phyloP scores from a whole-genome alignment of 2,113 vertebrate genomes.

The Arvicanthis niloticus region DNA sequence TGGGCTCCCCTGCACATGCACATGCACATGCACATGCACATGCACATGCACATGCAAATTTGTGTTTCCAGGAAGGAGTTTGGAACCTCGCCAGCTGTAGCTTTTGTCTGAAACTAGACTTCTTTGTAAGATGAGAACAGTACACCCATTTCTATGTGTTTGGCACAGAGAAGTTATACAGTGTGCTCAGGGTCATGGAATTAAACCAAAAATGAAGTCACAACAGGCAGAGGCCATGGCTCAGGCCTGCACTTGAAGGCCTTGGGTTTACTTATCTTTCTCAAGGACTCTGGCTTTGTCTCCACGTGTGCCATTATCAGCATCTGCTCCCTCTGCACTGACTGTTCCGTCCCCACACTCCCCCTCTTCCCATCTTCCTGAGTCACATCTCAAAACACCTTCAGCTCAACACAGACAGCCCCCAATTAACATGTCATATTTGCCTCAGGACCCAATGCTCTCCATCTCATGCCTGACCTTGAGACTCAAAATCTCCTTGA shows the following conservation, averaged over 20 bases:
- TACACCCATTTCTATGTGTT: background rate
- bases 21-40: no score
- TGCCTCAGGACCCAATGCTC: background rate
- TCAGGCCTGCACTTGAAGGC: background rate
- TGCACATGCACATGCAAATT: background rate
- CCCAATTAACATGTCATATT: rapidly evolving
- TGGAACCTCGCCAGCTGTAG: background rate
- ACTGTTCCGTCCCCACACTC: background rate
- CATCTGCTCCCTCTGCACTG: background rate
- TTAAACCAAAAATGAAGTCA: background rate
- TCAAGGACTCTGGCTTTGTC: background rate
- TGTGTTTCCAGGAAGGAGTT: background rate
- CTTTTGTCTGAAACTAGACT: background rate
- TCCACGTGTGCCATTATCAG: background rate
- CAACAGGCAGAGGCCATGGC: rapidly evolving
- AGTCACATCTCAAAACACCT: background rate
- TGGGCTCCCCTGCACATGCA: background rate
- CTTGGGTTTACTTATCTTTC: background rate
- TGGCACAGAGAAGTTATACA: background rate
- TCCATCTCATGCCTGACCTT: rapidly evolving
- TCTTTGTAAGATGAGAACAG: background rate
- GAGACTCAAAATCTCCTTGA: background rate
- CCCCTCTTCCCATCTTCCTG: background rate
- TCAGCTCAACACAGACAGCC: background rate
- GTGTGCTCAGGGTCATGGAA: background rate